These are phyloP conservation scores for Herpetotheres cachinnans DNA, from an alignment of 2,113 vertebrate genomes.

Conservation along the genomic window DNA sequence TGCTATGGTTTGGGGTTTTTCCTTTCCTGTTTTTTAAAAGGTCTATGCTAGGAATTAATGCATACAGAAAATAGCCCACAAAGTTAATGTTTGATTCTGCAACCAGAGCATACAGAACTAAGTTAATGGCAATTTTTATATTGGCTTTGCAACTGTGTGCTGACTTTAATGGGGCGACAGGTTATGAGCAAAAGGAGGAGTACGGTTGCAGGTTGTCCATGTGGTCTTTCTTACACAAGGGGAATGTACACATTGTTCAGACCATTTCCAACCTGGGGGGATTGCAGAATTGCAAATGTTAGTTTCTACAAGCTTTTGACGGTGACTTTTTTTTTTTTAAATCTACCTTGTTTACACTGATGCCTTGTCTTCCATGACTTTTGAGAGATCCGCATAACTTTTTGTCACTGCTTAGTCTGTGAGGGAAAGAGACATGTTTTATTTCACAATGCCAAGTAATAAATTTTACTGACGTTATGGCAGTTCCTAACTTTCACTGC, in stretches of 20 bases:
- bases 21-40: not conserved
- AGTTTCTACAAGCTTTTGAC: not conserved
- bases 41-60: not conserved
- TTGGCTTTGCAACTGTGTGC: not conserved
- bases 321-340: not conserved
- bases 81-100: not conserved
- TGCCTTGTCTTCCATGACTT: not conserved
- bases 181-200: not conserved
- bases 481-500: not conserved
- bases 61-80: not conserved
- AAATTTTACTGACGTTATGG: not conserved
- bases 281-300: not conserved
- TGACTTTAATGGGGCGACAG: not conserved
- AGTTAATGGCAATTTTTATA: not conserved
- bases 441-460: not conserved
- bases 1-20: not conserved
- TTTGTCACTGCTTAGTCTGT: not conserved
- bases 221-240: not conserved
- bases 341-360: not conserved
- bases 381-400: not conserved
- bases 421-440: not conserved
- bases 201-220: accelerated
- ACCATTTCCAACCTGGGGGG: not conserved
- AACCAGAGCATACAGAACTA: not conserved
- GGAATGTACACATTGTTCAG: accelerated